Percentiles rank a stretch among this genome's conserved stretches.
Conservation (phyloP, 2,888 invertebrate species). For the Drosophila algonquin region DNA sequence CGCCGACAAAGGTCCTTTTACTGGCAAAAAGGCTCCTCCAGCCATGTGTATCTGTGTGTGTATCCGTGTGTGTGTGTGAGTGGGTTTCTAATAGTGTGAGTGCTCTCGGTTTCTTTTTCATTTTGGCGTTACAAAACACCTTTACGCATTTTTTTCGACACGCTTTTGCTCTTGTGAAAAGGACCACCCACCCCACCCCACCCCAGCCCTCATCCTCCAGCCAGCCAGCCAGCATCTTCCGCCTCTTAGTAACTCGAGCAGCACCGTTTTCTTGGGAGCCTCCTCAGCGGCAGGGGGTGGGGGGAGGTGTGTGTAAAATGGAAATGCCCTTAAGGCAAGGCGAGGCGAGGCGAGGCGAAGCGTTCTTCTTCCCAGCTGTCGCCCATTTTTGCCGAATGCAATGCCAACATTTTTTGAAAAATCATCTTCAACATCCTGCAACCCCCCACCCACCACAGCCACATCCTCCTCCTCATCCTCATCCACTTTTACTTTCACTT, state of each 20-base stretch:
- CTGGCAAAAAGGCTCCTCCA: conserved; percentile 11
- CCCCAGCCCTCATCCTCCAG: too few species aligned
- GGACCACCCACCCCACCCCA: conserved; percentile 2
- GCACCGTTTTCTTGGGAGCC: background rate
- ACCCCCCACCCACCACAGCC: too few species aligned
- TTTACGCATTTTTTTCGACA: conserved; percentile 63
- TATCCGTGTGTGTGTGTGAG: background rate
- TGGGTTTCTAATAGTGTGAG: background rate
- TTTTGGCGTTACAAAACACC: conserved; percentile 68
- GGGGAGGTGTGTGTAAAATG: conserved; percentile 27
- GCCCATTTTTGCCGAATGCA: conserved; percentile 43
- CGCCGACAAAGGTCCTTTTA: conserved; percentile 30
- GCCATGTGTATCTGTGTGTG: conserved; percentile 1
- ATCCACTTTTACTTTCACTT: conserved; percentile 27
- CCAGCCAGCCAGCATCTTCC: conserved; percentile 1
- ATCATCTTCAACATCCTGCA: conserved; percentile 33
- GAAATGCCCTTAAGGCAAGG: conserved; percentile 42
- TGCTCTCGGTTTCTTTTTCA: conserved; percentile 47
- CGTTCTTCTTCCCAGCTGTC: conserved; percentile 42
- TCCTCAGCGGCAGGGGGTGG: background rate
- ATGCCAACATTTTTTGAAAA: conserved; percentile 26
- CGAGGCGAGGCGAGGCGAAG: conserved; percentile 25
- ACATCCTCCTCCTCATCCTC: background rate
- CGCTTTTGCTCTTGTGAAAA: conserved; percentile 66
- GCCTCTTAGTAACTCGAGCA: conserved; percentile 39